A percentile compares a stretch with the other conserved stretches of the same genome.
Evolutionary conservation across 2,113 vertebrate genomes (phyloP).

Genomic region (Edolisoma coerulescens): DNA sequence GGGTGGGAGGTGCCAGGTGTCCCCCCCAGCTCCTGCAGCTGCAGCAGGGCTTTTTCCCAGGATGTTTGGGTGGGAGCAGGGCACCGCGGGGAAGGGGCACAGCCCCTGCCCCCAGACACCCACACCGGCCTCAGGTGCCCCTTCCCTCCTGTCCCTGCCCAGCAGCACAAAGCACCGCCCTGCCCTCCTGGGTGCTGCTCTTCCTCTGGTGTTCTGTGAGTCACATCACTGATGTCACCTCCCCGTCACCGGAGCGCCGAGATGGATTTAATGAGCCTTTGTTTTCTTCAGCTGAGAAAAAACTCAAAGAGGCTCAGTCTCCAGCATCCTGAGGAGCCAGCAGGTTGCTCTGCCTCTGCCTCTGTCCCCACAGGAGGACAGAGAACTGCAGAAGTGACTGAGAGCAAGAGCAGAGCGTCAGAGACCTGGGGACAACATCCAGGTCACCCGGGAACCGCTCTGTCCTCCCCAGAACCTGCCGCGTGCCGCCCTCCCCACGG

Average conservation of each 20-base stretch:
- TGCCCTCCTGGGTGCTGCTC: neutral
- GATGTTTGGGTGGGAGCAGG: neutral
- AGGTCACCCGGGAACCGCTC: too few relatives aligned
- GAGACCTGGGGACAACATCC: neutral
- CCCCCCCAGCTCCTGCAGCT: neutral
- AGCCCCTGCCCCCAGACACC: neutral
- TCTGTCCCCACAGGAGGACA: neutral
- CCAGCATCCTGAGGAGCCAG: neutral
- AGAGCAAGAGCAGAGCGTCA: neutral
- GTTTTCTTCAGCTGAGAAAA: constrained; percentile 22
- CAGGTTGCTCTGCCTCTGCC: neutral
- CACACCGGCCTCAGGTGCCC: neutral
- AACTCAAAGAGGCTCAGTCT: neutral
- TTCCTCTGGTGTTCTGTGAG: neutral
- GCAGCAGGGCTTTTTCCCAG: neutral
- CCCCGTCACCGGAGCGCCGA: neutral
- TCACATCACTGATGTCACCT: constrained; percentile 39
- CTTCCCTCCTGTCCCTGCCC: neutral
- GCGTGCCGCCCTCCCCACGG: neutral
- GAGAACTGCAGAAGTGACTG: neutral
- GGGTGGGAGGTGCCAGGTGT: neutral
- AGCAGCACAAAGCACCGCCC: neutral
- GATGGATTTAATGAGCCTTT: constrained; percentile 37
- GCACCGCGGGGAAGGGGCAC: neutral
- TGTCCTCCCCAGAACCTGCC: neutral